A percentile compares a stretch with the other conserved stretches of the same genome.
Conservation (phyloP, 2,113 vertebrate species). For the Bagarius yarrelli region DNA sequence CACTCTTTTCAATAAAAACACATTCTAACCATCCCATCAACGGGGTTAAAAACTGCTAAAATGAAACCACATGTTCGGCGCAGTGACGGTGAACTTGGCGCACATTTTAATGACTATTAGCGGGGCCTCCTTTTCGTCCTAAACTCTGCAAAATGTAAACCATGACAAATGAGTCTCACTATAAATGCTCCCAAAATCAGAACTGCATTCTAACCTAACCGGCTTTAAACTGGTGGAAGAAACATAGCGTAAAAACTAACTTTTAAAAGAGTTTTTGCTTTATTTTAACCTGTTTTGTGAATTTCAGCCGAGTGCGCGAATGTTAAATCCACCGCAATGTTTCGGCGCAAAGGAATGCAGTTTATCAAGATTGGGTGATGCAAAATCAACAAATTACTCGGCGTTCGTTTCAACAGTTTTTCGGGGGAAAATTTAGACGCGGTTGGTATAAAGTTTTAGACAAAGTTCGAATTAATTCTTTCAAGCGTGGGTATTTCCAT, state of each 20-base stretch:
- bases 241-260: conserved; percentile 10
- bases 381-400: conserved; percentile 8
- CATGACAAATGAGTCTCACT: conserved; percentile 59
- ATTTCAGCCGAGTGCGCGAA: background rate
- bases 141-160: conserved; percentile 62
- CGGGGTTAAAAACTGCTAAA: conserved; percentile 45
- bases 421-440: background rate
- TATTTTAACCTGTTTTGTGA: conserved; percentile 7
- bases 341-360: conserved; percentile 11
- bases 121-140: conserved; percentile 50
- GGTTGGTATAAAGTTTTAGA: background rate
- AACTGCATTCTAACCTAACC: conserved; percentile 32
- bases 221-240: background rate
- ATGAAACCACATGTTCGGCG: conserved; percentile 50
- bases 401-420: background rate
- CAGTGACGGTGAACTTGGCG: conserved; percentile 63
- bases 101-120: conserved; percentile 62
- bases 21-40: conserved; percentile 32
- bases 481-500: background rate
- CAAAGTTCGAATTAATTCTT: background rate
- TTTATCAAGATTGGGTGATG: conserved; percentile 1
- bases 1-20: conserved; percentile 29
- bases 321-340: background rate
- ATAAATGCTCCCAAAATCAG: conserved; percentile 48
- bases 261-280: conserved; percentile 14